Percentiles rank a stretch among this genome's conserved stretches.
Conservation (phyloP, 2,113 vertebrate genomes). For the Seriola quinqueradiata region DNA sequence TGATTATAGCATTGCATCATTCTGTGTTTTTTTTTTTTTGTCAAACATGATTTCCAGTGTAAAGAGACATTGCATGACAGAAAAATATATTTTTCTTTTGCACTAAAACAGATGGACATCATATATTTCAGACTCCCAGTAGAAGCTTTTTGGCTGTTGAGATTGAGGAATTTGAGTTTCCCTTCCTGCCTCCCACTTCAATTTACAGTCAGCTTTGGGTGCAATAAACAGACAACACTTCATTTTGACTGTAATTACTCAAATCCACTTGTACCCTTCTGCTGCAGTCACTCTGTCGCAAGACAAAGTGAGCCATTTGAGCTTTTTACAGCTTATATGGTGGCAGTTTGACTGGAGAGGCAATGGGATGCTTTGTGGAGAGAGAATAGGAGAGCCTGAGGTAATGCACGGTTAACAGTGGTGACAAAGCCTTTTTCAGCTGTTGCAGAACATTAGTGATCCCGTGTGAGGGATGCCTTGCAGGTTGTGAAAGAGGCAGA, state of each 20-base stretch:
- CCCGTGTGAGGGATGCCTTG: constrained; percentile 29
- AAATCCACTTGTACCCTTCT: constrained; percentile 26
- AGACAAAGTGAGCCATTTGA: constrained; percentile 36
- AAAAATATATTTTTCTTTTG: neutral
- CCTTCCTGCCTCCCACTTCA: constrained; percentile 3
- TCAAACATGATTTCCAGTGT: constrained; percentile 21
- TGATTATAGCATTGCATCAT: constrained; percentile 39
- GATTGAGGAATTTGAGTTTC: constrained; percentile 24
- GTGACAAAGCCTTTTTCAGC: constrained; percentile 39
- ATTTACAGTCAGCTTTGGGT: constrained; percentile 3
- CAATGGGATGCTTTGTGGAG: constrained; percentile 23
- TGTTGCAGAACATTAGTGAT: constrained; percentile 40
- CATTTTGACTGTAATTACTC: constrained; percentile 47
- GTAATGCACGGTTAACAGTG: constrained; percentile 57
- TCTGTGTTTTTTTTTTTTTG: constrained; percentile 10
- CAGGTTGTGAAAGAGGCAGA: constrained; percentile 32
- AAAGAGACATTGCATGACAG: neutral
- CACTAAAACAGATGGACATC: neutral
- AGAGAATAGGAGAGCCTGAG: neutral
- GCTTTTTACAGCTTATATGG: constrained; percentile 15
- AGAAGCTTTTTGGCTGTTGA: constrained; percentile 11
- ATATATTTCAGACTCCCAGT: constrained; percentile 1
- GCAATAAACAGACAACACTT: constrained; percentile 44
- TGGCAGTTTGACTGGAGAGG: constrained; percentile 41
- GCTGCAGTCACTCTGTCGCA: constrained; percentile 14